These are phyloP conservation scores for Atta colombica DNA, from an alignment of 1,140 invertebrate species.

Conservation along the genomic window DNA sequence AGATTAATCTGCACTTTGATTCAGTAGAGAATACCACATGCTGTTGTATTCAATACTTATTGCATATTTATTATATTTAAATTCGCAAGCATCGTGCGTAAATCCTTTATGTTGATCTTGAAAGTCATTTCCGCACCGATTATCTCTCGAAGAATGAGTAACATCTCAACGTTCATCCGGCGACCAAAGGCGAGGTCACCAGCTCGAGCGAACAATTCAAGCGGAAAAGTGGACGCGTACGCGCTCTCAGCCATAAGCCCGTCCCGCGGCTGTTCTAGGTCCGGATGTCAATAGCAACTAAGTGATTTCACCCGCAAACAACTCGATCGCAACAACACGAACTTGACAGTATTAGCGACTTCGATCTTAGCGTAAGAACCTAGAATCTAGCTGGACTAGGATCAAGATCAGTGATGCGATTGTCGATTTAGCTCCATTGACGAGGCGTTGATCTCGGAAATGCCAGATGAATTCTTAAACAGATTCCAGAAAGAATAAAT, in stretches of 20 bases:
- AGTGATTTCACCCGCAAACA: constrained; percentile 4
- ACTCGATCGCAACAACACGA: constrained; percentile 1
- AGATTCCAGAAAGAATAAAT: constrained; percentile 22
- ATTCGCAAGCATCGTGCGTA: not conserved
- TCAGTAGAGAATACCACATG: not conserved
- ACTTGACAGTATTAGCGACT: not conserved
- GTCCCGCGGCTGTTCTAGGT: constrained; percentile 7
- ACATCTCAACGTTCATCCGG: constrained; percentile 18
- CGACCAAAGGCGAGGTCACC: constrained; percentile 6
- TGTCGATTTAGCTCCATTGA: constrained; percentile 30
- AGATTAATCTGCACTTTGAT: not conserved
- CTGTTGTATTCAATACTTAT: not conserved
- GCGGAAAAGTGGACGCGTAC: constrained; percentile 39
- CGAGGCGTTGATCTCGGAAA: constrained; percentile 9
- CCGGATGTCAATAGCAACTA: constrained; percentile 7
- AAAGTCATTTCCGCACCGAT: constrained; percentile 32
- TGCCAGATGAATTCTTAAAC: constrained; percentile 14
- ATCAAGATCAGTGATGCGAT: constrained; percentile 14
- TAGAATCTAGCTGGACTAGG: constrained; percentile 13
- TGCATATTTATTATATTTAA: not conserved
- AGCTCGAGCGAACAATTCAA: constrained; percentile 47
- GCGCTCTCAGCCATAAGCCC: constrained; percentile 7
- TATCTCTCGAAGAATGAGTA: constrained; percentile 22
- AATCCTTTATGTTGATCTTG: not conserved
- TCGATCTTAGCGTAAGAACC: constrained; percentile 28